These are phyloP conservation scores for Cotesia vestalis DNA, from an alignment of 1,140 invertebrate species.

Conservation along the genomic window DNA sequence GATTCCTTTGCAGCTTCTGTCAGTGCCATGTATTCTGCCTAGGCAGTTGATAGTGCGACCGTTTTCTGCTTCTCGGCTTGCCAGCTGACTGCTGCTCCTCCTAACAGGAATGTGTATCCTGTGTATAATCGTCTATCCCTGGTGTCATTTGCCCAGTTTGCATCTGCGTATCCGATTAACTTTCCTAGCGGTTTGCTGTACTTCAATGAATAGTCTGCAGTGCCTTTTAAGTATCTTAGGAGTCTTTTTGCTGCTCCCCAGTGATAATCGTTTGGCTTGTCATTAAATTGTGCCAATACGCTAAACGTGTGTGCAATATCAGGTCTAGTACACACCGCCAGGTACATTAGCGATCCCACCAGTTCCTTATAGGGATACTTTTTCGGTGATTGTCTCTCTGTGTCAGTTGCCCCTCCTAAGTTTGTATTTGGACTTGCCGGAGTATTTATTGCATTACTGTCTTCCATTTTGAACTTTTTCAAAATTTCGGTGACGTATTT, in stretches of 20 bases:
- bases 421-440: slow-evolving; percentile 13
- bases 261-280: slow-evolving; percentile 34
- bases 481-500: too few species aligned
- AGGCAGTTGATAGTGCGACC: background rate
- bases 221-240: slow-evolving; percentile 31
- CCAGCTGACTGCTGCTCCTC: slow-evolving; percentile 6
- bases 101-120: slow-evolving; percentile 10
- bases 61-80: slow-evolving; percentile 11
- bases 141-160: slow-evolving; percentile 3
- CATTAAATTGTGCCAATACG: slow-evolving; percentile 47
- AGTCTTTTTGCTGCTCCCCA: slow-evolving; percentile 45
- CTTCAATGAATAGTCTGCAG: background rate
- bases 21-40: slow-evolving; percentile 23
- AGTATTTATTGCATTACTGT: slow-evolving; percentile 4
- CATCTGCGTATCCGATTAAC: slow-evolving; percentile 9
- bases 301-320: slow-evolving; percentile 44
- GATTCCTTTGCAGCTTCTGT: slow-evolving; percentile 4
- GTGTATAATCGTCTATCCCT: slow-evolving; percentile 13
- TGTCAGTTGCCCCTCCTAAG: background rate
- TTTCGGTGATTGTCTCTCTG: background rate
- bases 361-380: slow-evolving; percentile 38
- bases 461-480: too few species aligned
- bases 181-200: slow-evolving; percentile 1
- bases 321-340: slow-evolving; percentile 44
- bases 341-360: slow-evolving; percentile 50